Evolutionary conservation across 2,797 vertebrate species (phyloP).

Genomic region (Australoheros facetus): DNA sequence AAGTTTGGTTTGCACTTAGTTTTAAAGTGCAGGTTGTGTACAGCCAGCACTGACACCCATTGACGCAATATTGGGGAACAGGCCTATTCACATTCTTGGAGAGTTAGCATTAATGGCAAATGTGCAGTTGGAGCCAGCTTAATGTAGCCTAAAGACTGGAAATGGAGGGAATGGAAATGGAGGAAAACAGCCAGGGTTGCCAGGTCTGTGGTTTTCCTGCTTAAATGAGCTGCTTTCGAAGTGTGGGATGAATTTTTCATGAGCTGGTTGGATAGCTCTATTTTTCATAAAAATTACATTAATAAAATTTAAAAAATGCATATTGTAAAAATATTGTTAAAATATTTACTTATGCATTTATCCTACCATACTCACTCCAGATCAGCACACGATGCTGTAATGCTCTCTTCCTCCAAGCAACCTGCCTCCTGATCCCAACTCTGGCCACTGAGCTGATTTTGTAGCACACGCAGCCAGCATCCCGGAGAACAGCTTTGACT

Average conservation of each 20-base stretch:
- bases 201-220: not conserved
- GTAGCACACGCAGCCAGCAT: not conserved
- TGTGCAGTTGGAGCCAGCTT: not conserved
- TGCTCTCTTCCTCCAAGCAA: not conserved
- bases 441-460: not conserved
- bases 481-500: not conserved
- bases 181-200: not conserved
- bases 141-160: not conserved
- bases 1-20: conserved; percentile 2
- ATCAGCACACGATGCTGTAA: not conserved
- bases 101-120: not conserved
- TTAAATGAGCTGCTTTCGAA: not conserved
- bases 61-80: not conserved
- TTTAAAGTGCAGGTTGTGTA: not conserved
- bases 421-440: not conserved
- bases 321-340: not conserved
- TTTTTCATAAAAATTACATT: not conserved
- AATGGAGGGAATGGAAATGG: not conserved
- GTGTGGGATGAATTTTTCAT: not conserved
- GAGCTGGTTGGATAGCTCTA: not conserved
- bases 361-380: not conserved
- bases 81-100: not conserved
- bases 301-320: not conserved
- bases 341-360: not conserved
- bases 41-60: not conserved